Percentiles rank a stretch among this genome's conserved stretches.
Conservation (phyloP, 2,113 vertebrate species). For the human region DNA sequence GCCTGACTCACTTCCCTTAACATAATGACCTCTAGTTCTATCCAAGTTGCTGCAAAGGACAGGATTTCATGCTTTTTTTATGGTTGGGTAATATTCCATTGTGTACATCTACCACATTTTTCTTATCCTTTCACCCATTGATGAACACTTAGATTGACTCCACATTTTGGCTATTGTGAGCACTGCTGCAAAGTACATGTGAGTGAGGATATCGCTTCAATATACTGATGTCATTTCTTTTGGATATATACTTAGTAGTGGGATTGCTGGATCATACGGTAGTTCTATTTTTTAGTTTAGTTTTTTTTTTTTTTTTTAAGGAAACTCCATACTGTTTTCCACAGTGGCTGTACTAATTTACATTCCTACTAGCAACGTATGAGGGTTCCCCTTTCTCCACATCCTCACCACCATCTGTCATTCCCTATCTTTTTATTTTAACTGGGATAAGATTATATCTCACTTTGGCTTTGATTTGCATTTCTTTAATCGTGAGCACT, state of each 20-base stretch:
- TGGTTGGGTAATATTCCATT: background rate
- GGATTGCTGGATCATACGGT: background rate
- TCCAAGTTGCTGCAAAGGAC: background rate
- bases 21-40: background rate
- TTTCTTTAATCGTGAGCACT: background rate
- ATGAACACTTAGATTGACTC: background rate
- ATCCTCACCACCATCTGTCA: background rate
- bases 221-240: background rate
- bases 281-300: background rate
- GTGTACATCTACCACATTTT: background rate
- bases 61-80: background rate
- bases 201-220: background rate
- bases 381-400: background rate
- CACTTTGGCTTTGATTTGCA: background rate
- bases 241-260: background rate
- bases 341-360: background rate
- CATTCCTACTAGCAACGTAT: background rate
- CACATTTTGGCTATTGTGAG: background rate
- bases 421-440: background rate
- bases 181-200: background rate
- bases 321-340: background rate
- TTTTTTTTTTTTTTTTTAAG: background rate
- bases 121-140: background rate
- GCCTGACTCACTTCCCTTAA: background rate
- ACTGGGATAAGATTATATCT: background rate